Evolutionary conservation across 2,113 vertebrate genomes (phyloP).

Genomic region (Chlorodrepanis virens): DNA sequence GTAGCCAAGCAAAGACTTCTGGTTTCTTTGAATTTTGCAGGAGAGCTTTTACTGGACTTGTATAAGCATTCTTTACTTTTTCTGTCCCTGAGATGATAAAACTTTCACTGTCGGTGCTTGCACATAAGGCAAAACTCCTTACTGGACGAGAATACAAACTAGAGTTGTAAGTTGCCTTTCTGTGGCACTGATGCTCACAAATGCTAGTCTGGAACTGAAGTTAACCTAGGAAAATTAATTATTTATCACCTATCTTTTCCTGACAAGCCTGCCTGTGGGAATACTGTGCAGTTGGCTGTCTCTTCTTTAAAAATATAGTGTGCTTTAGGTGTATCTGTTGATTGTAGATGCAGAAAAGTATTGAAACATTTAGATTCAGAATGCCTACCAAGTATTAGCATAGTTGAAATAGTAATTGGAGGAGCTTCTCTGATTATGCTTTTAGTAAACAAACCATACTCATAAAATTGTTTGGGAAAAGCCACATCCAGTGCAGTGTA

Average conservation of each 20-base stretch:
- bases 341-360: constrained; percentile 14
- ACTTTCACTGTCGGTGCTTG: not conserved
- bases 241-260: not conserved
- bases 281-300: not conserved
- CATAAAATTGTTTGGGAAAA: not conserved
- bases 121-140: not conserved
- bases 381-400: not conserved
- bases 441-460: constrained; percentile 1
- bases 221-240: constrained; percentile 62
- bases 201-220: constrained; percentile 12
- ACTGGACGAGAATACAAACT: constrained; percentile 8
- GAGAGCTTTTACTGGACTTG: not conserved
- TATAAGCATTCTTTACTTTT: not conserved
- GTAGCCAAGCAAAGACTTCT: not conserved
- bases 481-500: not conserved
- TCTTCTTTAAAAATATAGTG: constrained; percentile 12
- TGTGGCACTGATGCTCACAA: not conserved
- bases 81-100: not conserved
- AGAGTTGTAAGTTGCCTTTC: not conserved
- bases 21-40: not conserved
- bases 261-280: constrained; percentile 31
- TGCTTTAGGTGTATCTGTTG: not conserved
- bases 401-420: constrained; percentile 13
- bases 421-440: not conserved
- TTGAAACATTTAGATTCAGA: constrained; percentile 25